A percentile compares a stretch with the other conserved stretches of the same genome.
These are phyloP conservation scores for Fulica atra DNA, from an alignment of 2,113 vertebrate species.

Conservation along the genomic window DNA sequence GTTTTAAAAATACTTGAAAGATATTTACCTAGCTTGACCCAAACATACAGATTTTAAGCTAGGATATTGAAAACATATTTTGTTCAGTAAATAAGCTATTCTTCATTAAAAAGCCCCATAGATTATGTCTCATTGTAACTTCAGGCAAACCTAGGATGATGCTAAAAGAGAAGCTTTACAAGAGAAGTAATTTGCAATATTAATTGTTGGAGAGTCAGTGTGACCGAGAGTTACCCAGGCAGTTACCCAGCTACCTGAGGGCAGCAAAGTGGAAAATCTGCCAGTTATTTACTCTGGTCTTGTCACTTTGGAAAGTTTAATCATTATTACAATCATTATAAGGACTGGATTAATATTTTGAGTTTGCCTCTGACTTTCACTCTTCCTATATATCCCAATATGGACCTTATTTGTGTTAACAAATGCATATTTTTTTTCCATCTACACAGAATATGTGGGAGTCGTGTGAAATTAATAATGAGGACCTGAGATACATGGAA, in stretches of 20 bases:
- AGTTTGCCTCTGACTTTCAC: background rate
- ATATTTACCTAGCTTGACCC: background rate
- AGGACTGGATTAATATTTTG: background rate
- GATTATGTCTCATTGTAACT: background rate
- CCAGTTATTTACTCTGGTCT: background rate
- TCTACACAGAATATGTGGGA: conserved; percentile 17
- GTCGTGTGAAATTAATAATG: conserved; percentile 8
- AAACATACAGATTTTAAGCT: background rate
- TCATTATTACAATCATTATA: background rate
- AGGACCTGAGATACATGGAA: background rate
- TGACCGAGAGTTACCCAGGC: background rate
- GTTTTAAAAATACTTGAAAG: background rate
- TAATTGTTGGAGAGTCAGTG: background rate
- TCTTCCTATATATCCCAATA: background rate
- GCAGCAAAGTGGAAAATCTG: background rate
- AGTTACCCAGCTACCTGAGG: background rate
- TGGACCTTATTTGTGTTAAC: background rate
- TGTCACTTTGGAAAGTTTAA: background rate
- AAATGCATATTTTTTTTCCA: conserved; percentile 15
- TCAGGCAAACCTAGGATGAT: background rate
- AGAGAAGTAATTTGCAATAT: background rate
- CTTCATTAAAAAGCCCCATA: background rate
- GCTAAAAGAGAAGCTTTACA: background rate
- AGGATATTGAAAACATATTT: background rate
- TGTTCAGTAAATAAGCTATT: background rate